Percentiles rank a stretch among this genome's conserved stretches.
Evolutionary conservation across 2,113 vertebrate species (phyloP).

Genomic region (Nothocercus julius): DNA sequence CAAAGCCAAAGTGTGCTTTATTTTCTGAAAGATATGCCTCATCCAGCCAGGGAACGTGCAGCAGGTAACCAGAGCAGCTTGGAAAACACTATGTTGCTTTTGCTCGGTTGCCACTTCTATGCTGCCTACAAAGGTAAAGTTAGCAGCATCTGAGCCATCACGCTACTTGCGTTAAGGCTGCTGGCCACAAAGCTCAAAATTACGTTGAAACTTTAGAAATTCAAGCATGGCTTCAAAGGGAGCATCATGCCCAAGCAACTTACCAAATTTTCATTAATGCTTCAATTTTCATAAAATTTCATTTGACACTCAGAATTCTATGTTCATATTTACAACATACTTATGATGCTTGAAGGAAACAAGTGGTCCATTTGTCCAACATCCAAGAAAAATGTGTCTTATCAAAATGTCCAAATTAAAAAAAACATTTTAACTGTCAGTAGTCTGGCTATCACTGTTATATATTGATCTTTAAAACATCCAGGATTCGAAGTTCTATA

Average conservation of each 20-base stretch:
- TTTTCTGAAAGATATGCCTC: not conserved
- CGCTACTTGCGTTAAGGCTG: not conserved
- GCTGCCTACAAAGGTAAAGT: not conserved
- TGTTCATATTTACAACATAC: not conserved
- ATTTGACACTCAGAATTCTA: not conserved
- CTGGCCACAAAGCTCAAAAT: not conserved
- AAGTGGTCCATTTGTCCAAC: not conserved
- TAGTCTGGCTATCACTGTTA: not conserved
- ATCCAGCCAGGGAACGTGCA: not conserved
- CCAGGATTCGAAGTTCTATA: not conserved
- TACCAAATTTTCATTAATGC: not conserved
- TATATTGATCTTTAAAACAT: not conserved
- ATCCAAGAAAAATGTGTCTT: not conserved
- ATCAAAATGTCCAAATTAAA: not conserved
- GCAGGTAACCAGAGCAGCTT: not conserved
- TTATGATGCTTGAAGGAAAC: not conserved
- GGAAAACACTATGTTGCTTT: not conserved
- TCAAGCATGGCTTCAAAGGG: not conserved
- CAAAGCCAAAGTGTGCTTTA: not conserved
- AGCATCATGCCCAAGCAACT: not conserved
- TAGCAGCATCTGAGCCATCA: not conserved
- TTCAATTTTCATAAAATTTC: not conserved
- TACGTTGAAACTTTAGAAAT: not conserved
- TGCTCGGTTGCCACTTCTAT: not conserved
- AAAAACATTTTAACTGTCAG: not conserved